Evolutionary conservation across 2,113 vertebrate species (phyloP).

Genomic region (Marmota flaviventris): DNA sequence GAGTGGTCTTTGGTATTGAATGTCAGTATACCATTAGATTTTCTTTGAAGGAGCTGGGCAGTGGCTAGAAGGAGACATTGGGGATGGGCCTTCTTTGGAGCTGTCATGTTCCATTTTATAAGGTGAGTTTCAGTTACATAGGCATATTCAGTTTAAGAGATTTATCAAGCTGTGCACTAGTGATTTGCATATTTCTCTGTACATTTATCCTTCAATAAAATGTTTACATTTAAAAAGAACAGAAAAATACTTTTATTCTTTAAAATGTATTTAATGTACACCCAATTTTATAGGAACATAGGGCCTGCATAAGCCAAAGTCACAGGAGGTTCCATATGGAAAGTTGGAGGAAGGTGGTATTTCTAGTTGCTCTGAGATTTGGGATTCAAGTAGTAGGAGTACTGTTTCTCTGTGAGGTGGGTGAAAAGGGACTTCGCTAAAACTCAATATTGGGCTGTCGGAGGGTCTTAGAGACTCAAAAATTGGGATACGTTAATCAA

Average conservation of each 20-base stretch:
- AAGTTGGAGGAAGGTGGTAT: too few species aligned
- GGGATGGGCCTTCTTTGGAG: background rate
- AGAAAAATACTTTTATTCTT: background rate
- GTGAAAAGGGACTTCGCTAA: too few species aligned
- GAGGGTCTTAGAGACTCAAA: too few species aligned
- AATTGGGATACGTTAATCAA: too few species aligned
- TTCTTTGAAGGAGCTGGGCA: background rate
- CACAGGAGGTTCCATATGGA: background rate
- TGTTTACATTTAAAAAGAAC: background rate
- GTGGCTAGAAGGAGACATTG: too few species aligned
- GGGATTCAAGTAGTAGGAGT: too few species aligned
- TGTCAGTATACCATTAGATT: background rate
- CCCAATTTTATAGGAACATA: background rate
- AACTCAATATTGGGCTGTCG: too few species aligned
- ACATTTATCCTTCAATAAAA: background rate
- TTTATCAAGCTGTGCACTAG: background rate
- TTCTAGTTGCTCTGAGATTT: too few species aligned
- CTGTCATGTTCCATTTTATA: background rate
- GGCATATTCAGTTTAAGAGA: background rate
- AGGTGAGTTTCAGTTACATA: background rate
- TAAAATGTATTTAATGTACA: background rate
- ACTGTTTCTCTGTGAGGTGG: too few species aligned
- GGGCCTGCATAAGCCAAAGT: background rate
- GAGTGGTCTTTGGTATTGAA: background rate
- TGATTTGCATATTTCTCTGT: background rate